phyloP scores from a whole-genome alignment of 1,140 invertebrate species.

The Drosophila tropicalis region DNA sequence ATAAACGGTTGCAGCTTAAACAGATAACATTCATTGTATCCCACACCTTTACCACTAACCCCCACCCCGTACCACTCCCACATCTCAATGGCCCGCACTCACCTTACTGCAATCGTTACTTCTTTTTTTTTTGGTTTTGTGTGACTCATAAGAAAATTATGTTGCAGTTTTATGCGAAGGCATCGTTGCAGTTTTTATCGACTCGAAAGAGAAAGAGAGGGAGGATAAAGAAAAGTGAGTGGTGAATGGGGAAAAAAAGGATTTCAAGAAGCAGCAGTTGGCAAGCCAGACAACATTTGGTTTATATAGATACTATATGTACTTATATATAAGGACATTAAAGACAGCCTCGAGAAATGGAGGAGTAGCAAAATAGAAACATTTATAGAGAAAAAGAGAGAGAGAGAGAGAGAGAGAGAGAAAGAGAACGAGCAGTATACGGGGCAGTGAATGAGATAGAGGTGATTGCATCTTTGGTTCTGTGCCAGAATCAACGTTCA shows the following conservation, averaged over 20 bases:
- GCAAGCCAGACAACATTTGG: slow-evolving; percentile 49
- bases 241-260: slow-evolving; percentile 20
- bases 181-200: slow-evolving; percentile 68
- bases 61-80: not conserved
- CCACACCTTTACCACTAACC: slow-evolving; percentile 28
- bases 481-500: slow-evolving; percentile 56
- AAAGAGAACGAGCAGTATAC: not conserved
- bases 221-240: no score
- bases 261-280: slow-evolving; percentile 34
- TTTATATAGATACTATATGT: slow-evolving; percentile 28
- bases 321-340: slow-evolving; percentile 68
- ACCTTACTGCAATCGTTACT: slow-evolving; percentile 34
- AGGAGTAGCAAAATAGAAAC: slow-evolving; percentile 15
- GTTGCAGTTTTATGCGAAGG: slow-evolving; percentile 72
- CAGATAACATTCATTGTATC: slow-evolving; percentile 80
- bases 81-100: not conserved
- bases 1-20: slow-evolving; percentile 75
- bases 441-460: not conserved
- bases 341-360: slow-evolving; percentile 35
- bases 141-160: slow-evolving; percentile 81
- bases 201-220: slow-evolving; percentile 7
- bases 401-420: not conserved
- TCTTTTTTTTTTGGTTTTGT: slow-evolving; percentile 49
- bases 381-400: not conserved
- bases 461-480: slow-evolving; percentile 59